Percentiles rank a stretch among this genome's conserved stretches.
phyloP scores from a whole-genome alignment of 2,113 vertebrate genomes.

The Macrotus californicus region DNA sequence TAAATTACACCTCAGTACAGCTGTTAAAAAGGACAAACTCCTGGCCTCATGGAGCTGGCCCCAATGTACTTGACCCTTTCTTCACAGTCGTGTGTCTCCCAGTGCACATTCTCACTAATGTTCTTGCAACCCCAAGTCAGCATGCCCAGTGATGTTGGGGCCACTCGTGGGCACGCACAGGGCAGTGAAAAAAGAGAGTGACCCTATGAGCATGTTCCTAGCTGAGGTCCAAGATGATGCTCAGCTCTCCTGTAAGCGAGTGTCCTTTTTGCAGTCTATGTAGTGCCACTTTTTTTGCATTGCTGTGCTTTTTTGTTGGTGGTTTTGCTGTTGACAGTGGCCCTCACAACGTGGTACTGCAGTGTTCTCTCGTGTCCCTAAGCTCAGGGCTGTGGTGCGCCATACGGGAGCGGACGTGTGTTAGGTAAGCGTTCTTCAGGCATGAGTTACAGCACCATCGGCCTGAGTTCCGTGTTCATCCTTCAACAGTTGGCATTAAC shows the following conservation, averaged over 20 bases:
- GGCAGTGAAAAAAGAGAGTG: background rate
- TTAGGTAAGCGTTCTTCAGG: background rate
- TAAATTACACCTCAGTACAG: background rate
- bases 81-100: background rate
- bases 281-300: background rate
- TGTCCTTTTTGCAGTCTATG: background rate
- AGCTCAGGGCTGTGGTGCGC: background rate
- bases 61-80: background rate
- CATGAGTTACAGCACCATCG: background rate
- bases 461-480: background rate
- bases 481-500: background rate
- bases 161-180: background rate
- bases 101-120: background rate
- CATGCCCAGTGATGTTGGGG: fast-evolving
- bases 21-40: background rate
- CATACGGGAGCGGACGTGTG: fast-evolving
- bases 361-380: background rate
- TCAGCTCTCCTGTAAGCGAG: background rate
- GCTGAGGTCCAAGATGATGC: fast-evolving
- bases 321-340: background rate
- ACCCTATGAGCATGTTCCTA: fast-evolving
- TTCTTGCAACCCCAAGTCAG: background rate
- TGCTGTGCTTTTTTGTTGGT: background rate
- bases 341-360: background rate
- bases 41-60: background rate